Evolutionary conservation across 2,113 vertebrate genomes (phyloP), one percentile per base, ranked within the genome.

Genomic region (Sisor rabdophorus): DNA sequence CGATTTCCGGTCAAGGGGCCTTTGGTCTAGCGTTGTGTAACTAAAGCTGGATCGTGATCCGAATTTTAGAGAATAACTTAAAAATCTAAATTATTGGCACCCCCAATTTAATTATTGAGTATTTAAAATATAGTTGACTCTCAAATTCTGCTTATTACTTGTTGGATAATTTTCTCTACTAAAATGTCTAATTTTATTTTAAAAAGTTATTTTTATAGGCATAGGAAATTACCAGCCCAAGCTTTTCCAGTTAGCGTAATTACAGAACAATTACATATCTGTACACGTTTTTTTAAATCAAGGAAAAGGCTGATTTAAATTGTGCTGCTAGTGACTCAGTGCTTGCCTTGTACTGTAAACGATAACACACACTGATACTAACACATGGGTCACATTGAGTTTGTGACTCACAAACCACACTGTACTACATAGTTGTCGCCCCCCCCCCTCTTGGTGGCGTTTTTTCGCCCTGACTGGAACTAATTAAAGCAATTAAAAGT

Each of bases 311-410:
- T 26, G 64, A 81, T 78, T 52, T 69, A 56, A 60, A 75, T 16
- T 4, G 22, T 75, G 72, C 72, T 59, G 65, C 53, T 78, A 54
- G 68, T 79, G 77, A 82, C 65, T 79, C 74, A 77, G 47, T 69
- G 77, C 76, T 82, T 82, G 76, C 59, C n/a, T 71, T 58, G 71
- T 60, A 71, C 30, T 75, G 58, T 50, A 71, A 60, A 24, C 28
- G 28, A 64, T 64, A 61, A 54, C 32, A 22, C 47, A 24, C n/a
- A n/a, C 40, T 30, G 73, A 75, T 79, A 73, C 50, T 9, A 80
- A 71, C 74, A 82, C 54, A 74, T 28, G 58, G 64, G 74, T 59
- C 74, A 78, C 54, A 65, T 11, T 11, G 24, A 50, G 53, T 78
- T 53, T 30, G 32, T 56, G 69, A 56, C 53, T 73, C 70, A 79